Percentiles rank a stretch among this genome's conserved stretches.
Conservation (phyloP, 2,888 invertebrate species). For the Azorinus chamasolen region DNA sequence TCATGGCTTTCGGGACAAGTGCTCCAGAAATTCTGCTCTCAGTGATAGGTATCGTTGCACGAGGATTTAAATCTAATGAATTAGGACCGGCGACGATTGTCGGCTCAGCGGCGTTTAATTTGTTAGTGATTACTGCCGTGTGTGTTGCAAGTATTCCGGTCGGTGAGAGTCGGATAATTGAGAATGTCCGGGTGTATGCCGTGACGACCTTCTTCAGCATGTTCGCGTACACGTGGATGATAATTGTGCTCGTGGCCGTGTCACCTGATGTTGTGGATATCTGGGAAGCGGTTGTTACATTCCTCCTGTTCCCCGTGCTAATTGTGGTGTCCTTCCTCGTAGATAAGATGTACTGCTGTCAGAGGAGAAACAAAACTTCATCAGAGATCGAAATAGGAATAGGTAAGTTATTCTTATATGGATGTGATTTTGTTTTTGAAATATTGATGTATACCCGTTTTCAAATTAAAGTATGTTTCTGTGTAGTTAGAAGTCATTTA, state of each 20-base stretch:
- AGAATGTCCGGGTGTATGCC: slow-evolving; percentile 86
- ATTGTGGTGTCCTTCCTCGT: slow-evolving; percentile 88
- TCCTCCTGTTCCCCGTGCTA: slow-evolving; percentile 88
- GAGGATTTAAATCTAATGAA: slow-evolving; percentile 86
- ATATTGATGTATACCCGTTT: too few species aligned
- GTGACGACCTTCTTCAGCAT: slow-evolving; percentile 86
- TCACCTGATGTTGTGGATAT: slow-evolving; percentile 87
- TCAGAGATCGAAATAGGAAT: slow-evolving; percentile 79
- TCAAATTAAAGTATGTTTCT: too few species aligned
- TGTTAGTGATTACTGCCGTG: slow-evolving; percentile 88
- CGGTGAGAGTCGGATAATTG: slow-evolving; percentile 86
- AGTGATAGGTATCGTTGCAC: slow-evolving; percentile 87
- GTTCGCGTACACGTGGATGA: slow-evolving; percentile 89
- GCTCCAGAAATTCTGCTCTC: slow-evolving; percentile 88
- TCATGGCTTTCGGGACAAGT: slow-evolving; percentile 89
- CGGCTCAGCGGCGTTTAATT: slow-evolving; percentile 89
- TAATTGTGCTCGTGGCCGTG: slow-evolving; percentile 87
- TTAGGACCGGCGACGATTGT: slow-evolving; percentile 89
- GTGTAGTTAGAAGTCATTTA: too few species aligned
- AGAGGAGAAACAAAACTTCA: slow-evolving; percentile 70
- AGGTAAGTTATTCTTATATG: slow-evolving; percentile 63
- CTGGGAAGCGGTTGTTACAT: slow-evolving; percentile 89
- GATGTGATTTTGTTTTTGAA: background rate
- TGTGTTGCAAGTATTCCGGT: slow-evolving; percentile 87
- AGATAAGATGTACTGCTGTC: slow-evolving; percentile 86